A percentile compares a stretch with the other conserved stretches of the same genome.
phyloP scores from a whole-genome alignment of 1,140 invertebrate species.

The Orussus abietinus region DNA sequence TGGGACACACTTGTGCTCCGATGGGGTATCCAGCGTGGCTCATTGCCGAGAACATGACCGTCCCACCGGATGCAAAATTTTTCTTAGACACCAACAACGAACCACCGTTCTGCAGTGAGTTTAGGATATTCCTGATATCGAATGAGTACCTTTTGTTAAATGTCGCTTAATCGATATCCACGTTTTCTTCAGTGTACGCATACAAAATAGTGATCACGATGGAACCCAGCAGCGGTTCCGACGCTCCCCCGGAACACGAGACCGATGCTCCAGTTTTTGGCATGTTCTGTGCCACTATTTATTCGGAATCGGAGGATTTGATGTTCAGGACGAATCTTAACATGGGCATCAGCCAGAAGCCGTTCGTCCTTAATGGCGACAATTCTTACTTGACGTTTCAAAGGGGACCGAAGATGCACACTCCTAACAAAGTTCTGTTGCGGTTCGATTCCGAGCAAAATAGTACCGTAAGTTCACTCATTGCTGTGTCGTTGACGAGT shows the following conservation, averaged over 20 bases:
- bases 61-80: conserved; percentile 6
- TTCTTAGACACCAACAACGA: conserved; percentile 10
- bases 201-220: conserved; percentile 11
- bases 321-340: conserved; percentile 10
- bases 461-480: conserved; percentile 3
- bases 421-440: conserved; percentile 7
- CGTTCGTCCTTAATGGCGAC: conserved; percentile 4
- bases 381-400: conserved; percentile 9
- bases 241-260: background rate
- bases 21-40: conserved; percentile 4
- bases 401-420: conserved; percentile 8
- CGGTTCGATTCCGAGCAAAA: conserved; percentile 12
- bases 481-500: conserved; percentile 1
- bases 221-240: conserved; percentile 3
- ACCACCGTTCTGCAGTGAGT: conserved; percentile 8
- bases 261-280: background rate
- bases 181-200: conserved; percentile 7
- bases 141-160: background rate
- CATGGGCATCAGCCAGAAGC: conserved; percentile 6
- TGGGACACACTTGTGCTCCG: conserved; percentile 10
- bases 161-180: background rate
- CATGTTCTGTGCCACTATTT: conserved; percentile 11
- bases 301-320: conserved; percentile 9
- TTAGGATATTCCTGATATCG: background rate
- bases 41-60: conserved; percentile 3